phyloP scores from a whole-genome alignment of 2,888 invertebrate genomes.

The Chrysina gloriosa region DNA sequence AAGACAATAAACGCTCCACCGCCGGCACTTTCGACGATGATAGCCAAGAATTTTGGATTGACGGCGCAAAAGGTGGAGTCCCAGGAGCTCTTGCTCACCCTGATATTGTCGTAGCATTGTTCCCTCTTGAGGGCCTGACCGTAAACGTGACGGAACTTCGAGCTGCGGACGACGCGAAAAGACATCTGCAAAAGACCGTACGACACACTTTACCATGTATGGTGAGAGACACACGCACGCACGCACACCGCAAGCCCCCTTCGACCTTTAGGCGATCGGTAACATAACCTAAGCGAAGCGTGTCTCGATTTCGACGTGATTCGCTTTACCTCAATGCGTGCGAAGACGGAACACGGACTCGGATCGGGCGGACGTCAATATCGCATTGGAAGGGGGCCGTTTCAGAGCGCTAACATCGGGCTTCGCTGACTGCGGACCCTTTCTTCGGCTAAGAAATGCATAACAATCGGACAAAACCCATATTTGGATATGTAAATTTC shows the following conservation, averaged over 20 bases:
- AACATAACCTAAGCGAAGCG: conserved; percentile 40
- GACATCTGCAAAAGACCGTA: conserved; percentile 77
- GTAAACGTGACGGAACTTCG: conserved; percentile 97
- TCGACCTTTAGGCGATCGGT: conserved; percentile 3
- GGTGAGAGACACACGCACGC: conserved; percentile 23
- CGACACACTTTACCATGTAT: conserved; percentile 34
- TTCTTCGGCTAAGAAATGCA: conserved; percentile 58
- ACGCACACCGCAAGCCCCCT: conserved; percentile 31
- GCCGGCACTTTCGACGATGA: conserved; percentile 96
- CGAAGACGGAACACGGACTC: conserved; percentile 16
- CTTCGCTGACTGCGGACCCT: conserved; percentile 41
- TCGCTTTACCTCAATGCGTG: conserved; percentile 36
- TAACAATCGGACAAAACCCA: conserved; percentile 58
- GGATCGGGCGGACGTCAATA: conserved; percentile 37
- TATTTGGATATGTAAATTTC: conserved; percentile 66
- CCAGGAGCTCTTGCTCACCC: conserved; percentile 98
- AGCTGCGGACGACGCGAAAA: conserved; percentile 96
- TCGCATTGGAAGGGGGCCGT: conserved; percentile 45
- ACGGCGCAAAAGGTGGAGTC: conserved; percentile 98
- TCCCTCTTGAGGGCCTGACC: conserved; percentile 93
- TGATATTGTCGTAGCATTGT: conserved; percentile 96
- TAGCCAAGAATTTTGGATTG: conserved; percentile 97
- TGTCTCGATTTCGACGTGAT: conserved; percentile 26
- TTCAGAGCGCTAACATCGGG: conserved; percentile 43
- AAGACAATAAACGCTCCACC: conserved; percentile 96